phyloP scores from a whole-genome alignment of 2,797 vertebrate species.

The Phoeniculus purpureus region DNA sequence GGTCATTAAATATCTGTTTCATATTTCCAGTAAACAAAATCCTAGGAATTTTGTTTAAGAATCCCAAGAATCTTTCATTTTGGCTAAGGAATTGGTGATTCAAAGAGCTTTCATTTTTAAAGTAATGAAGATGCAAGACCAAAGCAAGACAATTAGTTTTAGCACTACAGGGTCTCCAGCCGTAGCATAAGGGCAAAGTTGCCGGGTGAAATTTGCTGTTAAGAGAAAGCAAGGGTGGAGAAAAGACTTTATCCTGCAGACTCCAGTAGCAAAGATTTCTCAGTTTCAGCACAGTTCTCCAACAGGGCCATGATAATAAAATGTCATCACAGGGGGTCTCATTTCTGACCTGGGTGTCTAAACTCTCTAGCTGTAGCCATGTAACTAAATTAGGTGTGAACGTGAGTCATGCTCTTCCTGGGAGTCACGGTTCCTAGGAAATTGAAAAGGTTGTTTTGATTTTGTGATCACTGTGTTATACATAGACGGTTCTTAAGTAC shows the following conservation, averaged over 20 bases:
- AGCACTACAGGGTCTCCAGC: background rate
- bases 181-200: background rate
- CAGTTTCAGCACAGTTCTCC: background rate
- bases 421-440: background rate
- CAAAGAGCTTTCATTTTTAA: background rate
- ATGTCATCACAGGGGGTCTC: background rate
- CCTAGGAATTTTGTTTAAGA: no score
- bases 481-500: background rate
- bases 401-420: background rate
- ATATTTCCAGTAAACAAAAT: background rate
- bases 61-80: no score
- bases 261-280: background rate
- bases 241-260: background rate
- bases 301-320: background rate
- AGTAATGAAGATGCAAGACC: background rate
- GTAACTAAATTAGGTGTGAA: background rate
- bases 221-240: background rate
- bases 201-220: background rate
- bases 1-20: background rate
- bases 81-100: no score
- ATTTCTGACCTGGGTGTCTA: background rate
- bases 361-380: background rate
- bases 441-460: background rate
- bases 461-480: background rate
- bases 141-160: background rate